Evolutionary conservation across 92 coral and sea anemone genomes (phyloP), one percentile per base, ranked within the genome.

Genomic region (Desmophyllum pertusum): DNA sequence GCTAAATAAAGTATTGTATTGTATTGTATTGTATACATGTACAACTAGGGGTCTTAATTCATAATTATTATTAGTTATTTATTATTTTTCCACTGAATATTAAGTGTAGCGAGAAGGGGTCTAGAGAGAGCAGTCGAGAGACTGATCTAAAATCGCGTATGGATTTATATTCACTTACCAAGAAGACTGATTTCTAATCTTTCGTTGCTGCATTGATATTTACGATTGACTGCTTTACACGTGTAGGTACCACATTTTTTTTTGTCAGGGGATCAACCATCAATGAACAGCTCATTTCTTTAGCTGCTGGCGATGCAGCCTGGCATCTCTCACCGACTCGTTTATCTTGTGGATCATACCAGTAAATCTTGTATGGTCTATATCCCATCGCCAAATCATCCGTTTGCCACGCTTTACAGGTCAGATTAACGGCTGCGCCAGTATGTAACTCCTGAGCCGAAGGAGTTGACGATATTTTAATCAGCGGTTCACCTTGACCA

Each of bases 191-290:
- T 36, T 55, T 36, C 19, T 6, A 51, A 19, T 9, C 35, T 52
- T 21, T 37, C 10, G 11, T 4, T 33, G 43, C 67, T 55, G 35
- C 80, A 76, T 1, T 9, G n/a, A 8, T 45, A 19, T 10, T 40
- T 1, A n/a, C 48, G 48, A 37, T 53, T 76, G 23, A 67, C 55
- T 23, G 68, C 80, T 38, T 57, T 13, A 61, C 78, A 74, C 10
- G 78, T 48, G 38, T 46, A 74, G 19, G 46, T 31, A 4, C 45
- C 65, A 33, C 21, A 18, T 21, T 23, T 33, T 29, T 1, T 35
- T 75, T 1, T 1, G 36, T 27, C 19, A 31, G 45, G 13, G 45
- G 11, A 36, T 17, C 46, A 51, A 75, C 17, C 17, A 23, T 23
- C 9, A 75, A 55, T 33, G 79, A 51, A 45, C 79, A 75, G 5